These are phyloP conservation scores for Osedax fenrisi DNA, from an alignment of 2,888 invertebrate genomes.

Conservation along the genomic window DNA sequence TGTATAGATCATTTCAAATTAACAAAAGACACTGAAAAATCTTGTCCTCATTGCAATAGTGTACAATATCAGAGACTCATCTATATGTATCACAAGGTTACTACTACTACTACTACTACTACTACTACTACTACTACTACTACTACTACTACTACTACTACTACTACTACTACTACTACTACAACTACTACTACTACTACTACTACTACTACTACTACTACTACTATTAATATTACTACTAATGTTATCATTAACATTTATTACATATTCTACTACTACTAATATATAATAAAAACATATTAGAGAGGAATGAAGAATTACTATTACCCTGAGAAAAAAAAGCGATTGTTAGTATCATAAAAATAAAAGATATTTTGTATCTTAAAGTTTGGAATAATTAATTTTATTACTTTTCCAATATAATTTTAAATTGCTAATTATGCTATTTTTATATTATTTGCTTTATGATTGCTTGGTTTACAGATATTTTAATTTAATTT, in stretches of 20 bases:
- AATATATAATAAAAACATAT: background rate
- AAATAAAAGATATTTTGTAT: too few species aligned
- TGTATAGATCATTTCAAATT: too few species aligned
- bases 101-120: conserved; percentile 6
- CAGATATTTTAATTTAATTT: too few species aligned
- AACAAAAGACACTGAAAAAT: too few species aligned
- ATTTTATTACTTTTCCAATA: background rate
- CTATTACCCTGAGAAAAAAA: too few species aligned
- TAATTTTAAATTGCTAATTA: background rate
- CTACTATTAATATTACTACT: conserved; percentile 3
- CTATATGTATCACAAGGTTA: too few species aligned
- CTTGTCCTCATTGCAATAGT: too few species aligned
- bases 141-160: conserved; percentile 4
- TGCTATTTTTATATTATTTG: background rate
- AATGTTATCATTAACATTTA: background rate
- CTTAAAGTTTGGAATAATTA: background rate
- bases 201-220: conserved; percentile 4
- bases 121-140: conserved; percentile 3
- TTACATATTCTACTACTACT: background rate
- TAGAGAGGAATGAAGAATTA: background rate
- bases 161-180: conserved; percentile 5
- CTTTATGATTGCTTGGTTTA: too few species aligned
- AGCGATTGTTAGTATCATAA: too few species aligned
- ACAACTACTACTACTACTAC: conserved; percentile 8
- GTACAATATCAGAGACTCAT: too few species aligned